Conservation (phyloP, 2,797 vertebrate species). For the Platyrinchus mystaceus region DNA sequence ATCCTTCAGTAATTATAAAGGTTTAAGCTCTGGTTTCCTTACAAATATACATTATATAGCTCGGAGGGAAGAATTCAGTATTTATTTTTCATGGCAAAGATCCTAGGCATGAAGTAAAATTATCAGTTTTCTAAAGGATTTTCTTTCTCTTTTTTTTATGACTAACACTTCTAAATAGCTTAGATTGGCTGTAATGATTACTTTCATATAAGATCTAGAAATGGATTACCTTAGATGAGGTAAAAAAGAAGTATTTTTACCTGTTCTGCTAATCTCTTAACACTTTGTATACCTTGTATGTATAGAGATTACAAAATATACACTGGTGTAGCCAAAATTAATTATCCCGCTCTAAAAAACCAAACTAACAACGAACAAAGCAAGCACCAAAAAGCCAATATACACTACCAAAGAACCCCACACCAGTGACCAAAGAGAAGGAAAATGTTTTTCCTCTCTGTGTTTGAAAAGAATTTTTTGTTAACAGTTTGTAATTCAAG, state of each 20-base stretch:
- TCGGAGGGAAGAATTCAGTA: not conserved
- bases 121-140: not conserved
- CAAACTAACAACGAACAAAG: not conserved
- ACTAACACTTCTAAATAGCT: not conserved
- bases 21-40: not conserved
- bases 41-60: not conserved
- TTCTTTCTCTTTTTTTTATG: not conserved
- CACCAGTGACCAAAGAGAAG: not conserved
- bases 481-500: not conserved
- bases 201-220: not conserved
- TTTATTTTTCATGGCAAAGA: not conserved
- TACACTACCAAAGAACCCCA: accelerated
- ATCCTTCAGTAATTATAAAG: conserved; percentile 45
- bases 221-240: not conserved
- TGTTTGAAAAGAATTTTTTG: not conserved
- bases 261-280: not conserved
- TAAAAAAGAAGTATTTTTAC: not conserved
- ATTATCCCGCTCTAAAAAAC: not conserved
- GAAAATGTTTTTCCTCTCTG: not conserved
- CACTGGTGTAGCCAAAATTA: not conserved
- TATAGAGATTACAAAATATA: not conserved
- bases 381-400: not conserved
- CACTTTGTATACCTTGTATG: not conserved
- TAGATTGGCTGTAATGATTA: not conserved
- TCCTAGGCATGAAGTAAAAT: not conserved